A percentile compares a stretch with the other conserved stretches of the same genome.
These are phyloP conservation scores for Syngnathoides biaculeatus DNA, from an alignment of 2,113 vertebrate genomes.

Conservation along the genomic window DNA sequence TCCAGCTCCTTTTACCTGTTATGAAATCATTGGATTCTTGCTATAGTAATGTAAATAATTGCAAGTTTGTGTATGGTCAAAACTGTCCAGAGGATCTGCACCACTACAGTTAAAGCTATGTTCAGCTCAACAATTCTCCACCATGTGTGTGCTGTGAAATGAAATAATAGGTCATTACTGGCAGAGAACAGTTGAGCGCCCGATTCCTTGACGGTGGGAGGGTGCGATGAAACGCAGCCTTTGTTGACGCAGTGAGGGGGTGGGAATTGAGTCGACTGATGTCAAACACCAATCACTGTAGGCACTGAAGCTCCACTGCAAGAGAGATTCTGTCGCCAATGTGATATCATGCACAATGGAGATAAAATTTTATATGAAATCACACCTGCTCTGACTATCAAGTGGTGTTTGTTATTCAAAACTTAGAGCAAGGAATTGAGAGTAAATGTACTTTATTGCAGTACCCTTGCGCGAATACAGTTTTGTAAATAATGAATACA, in stretches of 20 bases:
- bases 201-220: background rate
- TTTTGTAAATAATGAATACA: background rate
- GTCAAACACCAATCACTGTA: slow-evolving; percentile 4
- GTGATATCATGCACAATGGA: background rate
- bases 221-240: background rate
- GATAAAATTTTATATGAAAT: background rate
- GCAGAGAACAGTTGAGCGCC: background rate
- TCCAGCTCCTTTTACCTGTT: too few species aligned
- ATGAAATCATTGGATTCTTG: background rate
- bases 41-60: background rate
- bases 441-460: background rate
- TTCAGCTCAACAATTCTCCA: background rate
- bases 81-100: background rate
- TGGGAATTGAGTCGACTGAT: slow-evolving; percentile 1
- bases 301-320: background rate
- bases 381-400: background rate
- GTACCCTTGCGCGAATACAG: background rate
- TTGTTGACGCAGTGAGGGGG: slow-evolving; percentile 1
- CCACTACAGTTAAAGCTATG: background rate
- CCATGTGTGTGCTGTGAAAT: background rate
- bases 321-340: background rate
- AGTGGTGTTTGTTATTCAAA: background rate
- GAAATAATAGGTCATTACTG: background rate
- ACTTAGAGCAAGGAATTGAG: background rate
- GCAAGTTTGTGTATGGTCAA: background rate